Evolutionary conservation across 2,113 vertebrate genomes (phyloP).

Genomic region (Lates calcarifer): DNA sequence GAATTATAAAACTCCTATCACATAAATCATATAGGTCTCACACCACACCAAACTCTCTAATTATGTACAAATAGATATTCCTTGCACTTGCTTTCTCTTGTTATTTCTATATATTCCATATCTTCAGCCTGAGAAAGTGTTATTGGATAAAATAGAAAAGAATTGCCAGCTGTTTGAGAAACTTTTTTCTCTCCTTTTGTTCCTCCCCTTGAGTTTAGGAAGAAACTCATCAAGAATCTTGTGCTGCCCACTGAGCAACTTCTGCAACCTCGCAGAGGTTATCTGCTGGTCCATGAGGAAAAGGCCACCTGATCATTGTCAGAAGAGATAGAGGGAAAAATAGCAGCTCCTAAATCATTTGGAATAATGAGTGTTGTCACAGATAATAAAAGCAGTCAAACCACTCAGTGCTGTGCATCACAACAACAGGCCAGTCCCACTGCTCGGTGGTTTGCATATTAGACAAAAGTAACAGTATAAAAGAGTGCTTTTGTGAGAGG

Average conservation of each 20-base stretch:
- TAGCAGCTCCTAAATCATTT: slow-evolving; percentile 70
- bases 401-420: slow-evolving; percentile 41
- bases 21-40: slow-evolving; percentile 24
- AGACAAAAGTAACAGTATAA: slow-evolving; percentile 46
- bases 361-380: slow-evolving; percentile 76
- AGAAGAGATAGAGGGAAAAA: slow-evolving; percentile 53
- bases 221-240: slow-evolving; percentile 47
- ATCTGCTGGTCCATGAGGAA: slow-evolving; percentile 61
- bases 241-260: slow-evolving; percentile 30
- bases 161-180: slow-evolving; percentile 15
- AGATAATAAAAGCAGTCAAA: slow-evolving; percentile 66
- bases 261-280: slow-evolving; percentile 57
- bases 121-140: neutral
- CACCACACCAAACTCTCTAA: slow-evolving; percentile 10
- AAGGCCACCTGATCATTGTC: slow-evolving; percentile 69
- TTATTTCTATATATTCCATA: slow-evolving; percentile 9
- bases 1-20: slow-evolving; percentile 20
- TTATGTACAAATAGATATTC: slow-evolving; percentile 22
- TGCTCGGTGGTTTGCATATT: slow-evolving; percentile 49
- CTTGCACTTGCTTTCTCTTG: neutral
- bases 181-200: neutral
- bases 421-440: slow-evolving; percentile 28
- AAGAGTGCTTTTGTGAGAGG: slow-evolving; percentile 21
- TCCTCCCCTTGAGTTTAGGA: neutral
- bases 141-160: neutral